Percentiles rank a stretch among this genome's conserved stretches.
Conservation (phyloP, 1,140 invertebrate species). For the Belonocnema kinseyi region DNA sequence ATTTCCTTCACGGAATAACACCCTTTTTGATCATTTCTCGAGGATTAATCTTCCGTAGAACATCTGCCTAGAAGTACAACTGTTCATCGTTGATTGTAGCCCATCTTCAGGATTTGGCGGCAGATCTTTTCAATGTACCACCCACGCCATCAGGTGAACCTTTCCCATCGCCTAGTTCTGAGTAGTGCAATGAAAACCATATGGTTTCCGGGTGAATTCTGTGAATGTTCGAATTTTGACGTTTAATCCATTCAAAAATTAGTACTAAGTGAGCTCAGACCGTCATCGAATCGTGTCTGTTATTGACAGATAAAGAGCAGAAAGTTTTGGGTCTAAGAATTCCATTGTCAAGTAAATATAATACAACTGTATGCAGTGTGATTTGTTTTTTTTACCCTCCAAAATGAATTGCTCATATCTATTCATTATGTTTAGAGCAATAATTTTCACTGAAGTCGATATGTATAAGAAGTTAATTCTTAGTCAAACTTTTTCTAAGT, state of each 20-base stretch:
- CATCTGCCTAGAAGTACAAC: conserved; percentile 20
- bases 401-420: conserved; percentile 50
- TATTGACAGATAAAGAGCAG: too few species aligned
- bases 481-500: too few species aligned
- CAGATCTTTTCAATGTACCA: conserved; percentile 55
- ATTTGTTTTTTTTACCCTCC: conserved; percentile 41
- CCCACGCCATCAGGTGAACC: conserved; percentile 63
- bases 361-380: conserved; percentile 46
- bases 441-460: too few species aligned
- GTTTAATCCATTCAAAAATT: too few species aligned
- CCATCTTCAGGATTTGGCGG: conserved; percentile 39
- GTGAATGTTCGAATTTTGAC: conserved; percentile 29
- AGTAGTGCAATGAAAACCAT: conserved; percentile 53
- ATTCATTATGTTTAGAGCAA: conserved; percentile 43
- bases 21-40: neutral
- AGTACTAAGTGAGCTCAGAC: too few species aligned
- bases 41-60: conserved; percentile 2
- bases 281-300: too few species aligned
- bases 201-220: conserved; percentile 17
- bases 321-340: too few species aligned
- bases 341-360: too few species aligned
- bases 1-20: conserved; percentile 30
- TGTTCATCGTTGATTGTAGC: conserved; percentile 35
- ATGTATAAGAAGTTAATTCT: conserved; percentile 37
- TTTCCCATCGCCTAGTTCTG: conserved; percentile 58